A percentile compares a stretch with the other conserved stretches of the same genome.
phyloP scores from a whole-genome alignment of 64 coral and sea anemone genomes.

The Actinia equina region DNA sequence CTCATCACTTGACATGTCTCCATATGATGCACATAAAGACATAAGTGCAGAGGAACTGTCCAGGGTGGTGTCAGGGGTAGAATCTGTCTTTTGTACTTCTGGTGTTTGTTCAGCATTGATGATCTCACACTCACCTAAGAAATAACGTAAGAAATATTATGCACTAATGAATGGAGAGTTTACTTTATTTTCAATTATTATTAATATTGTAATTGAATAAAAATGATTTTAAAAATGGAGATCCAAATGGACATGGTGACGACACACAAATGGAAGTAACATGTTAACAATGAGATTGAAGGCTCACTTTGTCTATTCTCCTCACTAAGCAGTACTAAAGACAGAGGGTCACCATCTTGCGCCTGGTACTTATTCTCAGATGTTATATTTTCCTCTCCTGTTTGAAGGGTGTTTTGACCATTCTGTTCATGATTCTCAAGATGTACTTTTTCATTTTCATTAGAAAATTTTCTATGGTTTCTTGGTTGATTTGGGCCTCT shows the following conservation, averaged over 20 bases:
- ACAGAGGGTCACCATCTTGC: constrained; percentile 37
- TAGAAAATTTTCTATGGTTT: neutral
- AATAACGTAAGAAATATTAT: no score
- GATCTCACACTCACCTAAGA: neutral
- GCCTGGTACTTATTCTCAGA: neutral
- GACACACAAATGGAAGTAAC: neutral
- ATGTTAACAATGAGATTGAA: neutral
- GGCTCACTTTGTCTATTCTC: neutral
- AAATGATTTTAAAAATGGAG: no score
- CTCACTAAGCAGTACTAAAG: neutral
- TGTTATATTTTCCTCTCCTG: neutral
- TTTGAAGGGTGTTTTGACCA: neutral
- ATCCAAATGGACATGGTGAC: no score
- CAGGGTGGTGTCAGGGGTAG: neutral
- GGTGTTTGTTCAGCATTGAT: neutral
- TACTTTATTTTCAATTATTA: no score
- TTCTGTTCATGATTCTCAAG: neutral
- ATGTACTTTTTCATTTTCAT: neutral
- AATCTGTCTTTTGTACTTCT: neutral
- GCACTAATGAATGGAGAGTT: neutral
- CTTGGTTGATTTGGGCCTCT: constrained; percentile 30
- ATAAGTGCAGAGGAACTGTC: constrained; percentile 26
- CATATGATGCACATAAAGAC: constrained; percentile 53
- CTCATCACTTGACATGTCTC: constrained; percentile 72
- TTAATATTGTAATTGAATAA: no score